phyloP scores from a whole-genome alignment of 2,888 invertebrate genomes.

The Callyntrura sp. region DNA sequence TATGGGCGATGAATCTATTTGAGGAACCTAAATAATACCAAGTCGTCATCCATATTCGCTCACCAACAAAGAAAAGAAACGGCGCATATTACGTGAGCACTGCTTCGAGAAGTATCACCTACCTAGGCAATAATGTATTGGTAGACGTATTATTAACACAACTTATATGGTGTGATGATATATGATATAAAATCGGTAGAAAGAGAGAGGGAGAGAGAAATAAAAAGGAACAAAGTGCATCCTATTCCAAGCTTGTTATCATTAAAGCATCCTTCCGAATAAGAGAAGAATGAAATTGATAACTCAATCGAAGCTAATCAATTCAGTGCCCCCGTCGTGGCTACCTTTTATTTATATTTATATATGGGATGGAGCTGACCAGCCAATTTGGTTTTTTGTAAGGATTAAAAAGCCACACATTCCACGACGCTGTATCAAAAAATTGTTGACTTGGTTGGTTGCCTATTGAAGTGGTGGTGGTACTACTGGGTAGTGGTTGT shows the following conservation, averaged over 20 bases:
- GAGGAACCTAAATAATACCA: not conserved
- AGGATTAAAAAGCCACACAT: slow-evolving; percentile 2
- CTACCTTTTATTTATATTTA: slow-evolving; percentile 57
- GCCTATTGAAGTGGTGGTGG: no score
- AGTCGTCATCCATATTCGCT: slow-evolving; percentile 5
- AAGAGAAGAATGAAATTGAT: slow-evolving; percentile 70
- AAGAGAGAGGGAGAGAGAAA: no score
- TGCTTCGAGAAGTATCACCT: slow-evolving; percentile 1
- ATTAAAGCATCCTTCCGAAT: slow-evolving; percentile 46
- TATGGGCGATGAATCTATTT: slow-evolving; percentile 39
- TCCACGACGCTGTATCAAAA: slow-evolving; percentile 31
- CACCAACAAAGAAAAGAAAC: not conserved
- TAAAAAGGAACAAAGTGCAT: not conserved
- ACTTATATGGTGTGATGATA: slow-evolving; percentile 27
- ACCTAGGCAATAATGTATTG: no score
- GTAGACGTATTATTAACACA: slow-evolving; percentile 1
- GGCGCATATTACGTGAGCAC: no score
- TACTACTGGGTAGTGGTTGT: not conserved
- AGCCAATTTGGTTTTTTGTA: slow-evolving; percentile 49
- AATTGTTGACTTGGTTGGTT: slow-evolving; percentile 23
- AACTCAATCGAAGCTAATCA: slow-evolving; percentile 75
- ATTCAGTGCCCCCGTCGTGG: slow-evolving; percentile 72
- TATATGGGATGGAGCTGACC: slow-evolving; percentile 10
- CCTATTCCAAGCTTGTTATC: slow-evolving; percentile 20
- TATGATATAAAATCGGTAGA: slow-evolving; percentile 15